Conservation (phyloP, 2,113 vertebrate genomes). For the Zeus faber region DNA sequence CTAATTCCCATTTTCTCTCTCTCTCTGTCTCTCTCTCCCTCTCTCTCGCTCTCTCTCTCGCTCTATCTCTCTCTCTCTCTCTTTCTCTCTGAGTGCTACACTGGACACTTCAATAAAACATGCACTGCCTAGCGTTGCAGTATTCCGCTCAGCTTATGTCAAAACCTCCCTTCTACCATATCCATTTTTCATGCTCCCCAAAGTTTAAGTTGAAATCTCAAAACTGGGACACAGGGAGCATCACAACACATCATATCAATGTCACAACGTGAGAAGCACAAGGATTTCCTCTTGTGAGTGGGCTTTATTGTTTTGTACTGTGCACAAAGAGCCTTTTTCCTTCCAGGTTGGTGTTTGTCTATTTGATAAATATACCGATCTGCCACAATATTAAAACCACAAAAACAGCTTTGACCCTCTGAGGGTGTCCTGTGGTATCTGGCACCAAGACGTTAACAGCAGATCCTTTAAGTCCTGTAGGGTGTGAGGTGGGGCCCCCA, state of each 20-base stretch:
- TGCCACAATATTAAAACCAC: too few relatives aligned
- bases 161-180: conserved; percentile 59
- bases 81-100: conserved; percentile 55
- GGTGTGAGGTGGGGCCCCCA: too few relatives aligned
- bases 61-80: conserved; percentile 40
- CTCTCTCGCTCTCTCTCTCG: conserved; percentile 26
- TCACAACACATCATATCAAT: conserved; percentile 39
- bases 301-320: neutral
- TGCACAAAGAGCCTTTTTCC: too few relatives aligned
- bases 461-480: too few relatives aligned
- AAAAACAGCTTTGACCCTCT: too few relatives aligned
- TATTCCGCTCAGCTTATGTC: conserved; percentile 60
- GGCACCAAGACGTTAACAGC: too few relatives aligned
- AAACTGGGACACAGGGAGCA: conserved; percentile 19
- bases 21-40: neutral
- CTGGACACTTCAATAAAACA: conserved; percentile 74
- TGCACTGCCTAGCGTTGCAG: conserved; percentile 58
- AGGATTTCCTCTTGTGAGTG: neutral
- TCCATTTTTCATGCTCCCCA: conserved; percentile 69
- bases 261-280: conserved; percentile 16
- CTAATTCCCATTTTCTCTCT: conserved; percentile 20
- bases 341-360: too few relatives aligned
- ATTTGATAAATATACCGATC: too few relatives aligned
- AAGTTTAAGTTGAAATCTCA: conserved; percentile 62
- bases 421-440: too few relatives aligned